A percentile compares a stretch with the other conserved stretches of the same genome.
These are phyloP conservation scores for Brachyptera putata DNA, from an alignment of 2,888 invertebrate genomes.

Conservation along the genomic window DNA sequence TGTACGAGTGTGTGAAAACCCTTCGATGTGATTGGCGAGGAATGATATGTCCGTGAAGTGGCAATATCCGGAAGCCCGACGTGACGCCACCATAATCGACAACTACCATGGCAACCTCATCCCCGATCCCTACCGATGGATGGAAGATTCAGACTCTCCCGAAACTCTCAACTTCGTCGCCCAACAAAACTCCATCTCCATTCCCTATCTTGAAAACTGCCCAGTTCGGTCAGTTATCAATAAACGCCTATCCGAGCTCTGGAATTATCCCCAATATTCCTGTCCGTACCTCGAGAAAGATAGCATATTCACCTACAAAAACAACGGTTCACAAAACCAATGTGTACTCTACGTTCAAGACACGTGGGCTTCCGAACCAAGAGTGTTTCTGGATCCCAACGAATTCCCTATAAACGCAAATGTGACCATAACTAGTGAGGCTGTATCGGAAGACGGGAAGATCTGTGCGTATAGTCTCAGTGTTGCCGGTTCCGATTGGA, in stretches of 20 bases:
- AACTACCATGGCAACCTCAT: conserved; percentile 78
- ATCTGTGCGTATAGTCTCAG: conserved; percentile 89
- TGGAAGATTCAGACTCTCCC: conserved; percentile 90
- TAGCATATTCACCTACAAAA: conserved; percentile 86
- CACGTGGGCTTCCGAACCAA: conserved; percentile 66
- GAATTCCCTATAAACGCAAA: conserved; percentile 86
- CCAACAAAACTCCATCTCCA: conserved; percentile 82
- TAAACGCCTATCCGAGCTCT: conserved; percentile 76
- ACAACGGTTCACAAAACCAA: conserved; percentile 95
- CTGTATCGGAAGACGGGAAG: conserved; percentile 86
- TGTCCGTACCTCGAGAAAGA: conserved; percentile 78
- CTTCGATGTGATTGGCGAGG: too few species aligned
- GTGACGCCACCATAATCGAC: conserved; percentile 75
- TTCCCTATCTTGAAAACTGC: conserved; percentile 76
- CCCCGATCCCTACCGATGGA: conserved; percentile 89
- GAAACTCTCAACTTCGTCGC: conserved; percentile 90
- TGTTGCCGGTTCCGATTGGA: conserved; percentile 94
- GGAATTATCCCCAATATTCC: conserved; percentile 96
- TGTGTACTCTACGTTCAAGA: conserved; percentile 90
- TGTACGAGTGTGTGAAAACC: too few species aligned
- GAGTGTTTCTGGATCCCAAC: conserved; percentile 94
- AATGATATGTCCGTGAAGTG: too few species aligned
- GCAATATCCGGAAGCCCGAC: conserved; percentile 74
- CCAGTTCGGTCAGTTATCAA: conserved; percentile 68
- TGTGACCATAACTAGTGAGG: conserved; percentile 66